Conservation (phyloP, 2,888 invertebrate species). For the Orthonevra nobilis region DNA sequence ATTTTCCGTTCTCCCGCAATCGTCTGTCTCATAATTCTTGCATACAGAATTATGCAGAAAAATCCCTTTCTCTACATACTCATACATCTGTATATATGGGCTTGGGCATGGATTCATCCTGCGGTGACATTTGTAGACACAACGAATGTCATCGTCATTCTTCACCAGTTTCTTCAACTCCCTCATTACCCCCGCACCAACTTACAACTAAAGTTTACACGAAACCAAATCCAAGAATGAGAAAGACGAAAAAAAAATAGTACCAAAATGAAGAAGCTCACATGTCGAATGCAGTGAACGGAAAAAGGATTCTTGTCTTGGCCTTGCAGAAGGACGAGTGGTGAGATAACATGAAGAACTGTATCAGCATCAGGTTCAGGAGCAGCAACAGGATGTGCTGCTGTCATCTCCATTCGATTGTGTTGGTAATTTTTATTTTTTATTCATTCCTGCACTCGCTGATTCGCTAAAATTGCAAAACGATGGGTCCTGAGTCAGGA, state of each 20-base stretch:
- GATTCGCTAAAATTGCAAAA: slow-evolving; percentile 68
- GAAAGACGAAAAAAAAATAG: neutral
- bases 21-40: slow-evolving; percentile 32
- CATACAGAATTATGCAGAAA: slow-evolving; percentile 65
- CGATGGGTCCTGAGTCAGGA: slow-evolving; percentile 23
- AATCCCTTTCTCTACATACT: slow-evolving; percentile 49
- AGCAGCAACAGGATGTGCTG: slow-evolving; percentile 64
- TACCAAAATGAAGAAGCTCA: slow-evolving; percentile 57
- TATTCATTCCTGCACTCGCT: slow-evolving; percentile 45
- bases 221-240: slow-evolving; percentile 25
- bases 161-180: slow-evolving; percentile 60
- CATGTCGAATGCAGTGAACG: slow-evolving; percentile 68
- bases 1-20: slow-evolving; percentile 12
- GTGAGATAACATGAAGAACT: neutral
- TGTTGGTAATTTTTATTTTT: slow-evolving; percentile 1
- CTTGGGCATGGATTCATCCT: slow-evolving; percentile 62
- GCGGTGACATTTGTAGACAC: slow-evolving; percentile 70
- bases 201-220: slow-evolving; percentile 25
- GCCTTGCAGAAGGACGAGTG: slow-evolving; percentile 2
- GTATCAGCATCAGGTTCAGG: slow-evolving; percentile 41
- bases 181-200: neutral
- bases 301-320: slow-evolving; percentile 60
- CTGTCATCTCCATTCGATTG: slow-evolving; percentile 42
- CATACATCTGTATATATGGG: neutral
- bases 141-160: slow-evolving; percentile 65